Evolutionary conservation across 2,113 vertebrate genomes (phyloP).

Genomic region (Hippocampus barbouri): DNA sequence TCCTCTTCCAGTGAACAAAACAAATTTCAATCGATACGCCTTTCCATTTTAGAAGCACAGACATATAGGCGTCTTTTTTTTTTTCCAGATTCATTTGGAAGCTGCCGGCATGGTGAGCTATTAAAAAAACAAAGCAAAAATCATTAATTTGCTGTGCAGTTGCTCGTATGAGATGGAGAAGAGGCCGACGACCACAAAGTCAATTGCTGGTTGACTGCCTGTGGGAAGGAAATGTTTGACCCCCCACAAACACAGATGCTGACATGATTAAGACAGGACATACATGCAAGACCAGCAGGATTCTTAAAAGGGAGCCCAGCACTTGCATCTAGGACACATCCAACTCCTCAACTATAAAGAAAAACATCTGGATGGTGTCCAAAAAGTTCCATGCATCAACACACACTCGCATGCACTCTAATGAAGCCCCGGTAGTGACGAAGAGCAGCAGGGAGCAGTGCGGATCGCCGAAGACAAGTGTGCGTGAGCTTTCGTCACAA

Average conservation of each 20-base stretch:
- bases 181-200: not conserved
- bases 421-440: slow-evolving; percentile 98
- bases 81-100: no score
- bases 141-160: not conserved
- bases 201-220: not conserved
- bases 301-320: slow-evolving; percentile 35
- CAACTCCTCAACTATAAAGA: slow-evolving; percentile 59
- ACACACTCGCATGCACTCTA: slow-evolving; percentile 73
- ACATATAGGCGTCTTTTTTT: no score
- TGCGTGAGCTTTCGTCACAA: slow-evolving; percentile 46
- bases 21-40: not conserved
- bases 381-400: slow-evolving; percentile 59
- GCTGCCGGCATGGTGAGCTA: not conserved
- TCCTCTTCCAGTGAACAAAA: not conserved
- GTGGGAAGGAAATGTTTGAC: not conserved
- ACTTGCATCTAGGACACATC: slow-evolving; percentile 62
- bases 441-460: slow-evolving; percentile 75
- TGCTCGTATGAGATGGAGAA: not conserved
- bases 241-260: slow-evolving; percentile 8
- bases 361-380: slow-evolving; percentile 69
- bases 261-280: not conserved
- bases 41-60: not conserved
- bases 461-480: slow-evolving; percentile 63
- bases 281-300: slow-evolving; percentile 8
- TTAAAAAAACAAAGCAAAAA: not conserved